Percentiles rank a stretch among this genome's conserved stretches.
Conservation (phyloP, 2,797 vertebrate genomes). For the Ceyx erithaca region DNA sequence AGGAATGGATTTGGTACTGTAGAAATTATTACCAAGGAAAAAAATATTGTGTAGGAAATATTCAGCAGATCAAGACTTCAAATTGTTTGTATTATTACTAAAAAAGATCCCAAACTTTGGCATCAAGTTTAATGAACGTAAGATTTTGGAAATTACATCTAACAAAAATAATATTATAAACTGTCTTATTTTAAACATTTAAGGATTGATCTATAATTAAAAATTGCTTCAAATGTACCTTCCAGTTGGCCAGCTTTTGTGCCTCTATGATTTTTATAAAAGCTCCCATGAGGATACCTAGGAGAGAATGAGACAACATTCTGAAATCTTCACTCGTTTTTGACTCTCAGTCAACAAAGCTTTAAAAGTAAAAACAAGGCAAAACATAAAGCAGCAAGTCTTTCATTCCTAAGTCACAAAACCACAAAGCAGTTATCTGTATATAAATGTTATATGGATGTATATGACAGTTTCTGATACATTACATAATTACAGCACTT, state of each 20-base stretch:
- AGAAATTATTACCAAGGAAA: not conserved
- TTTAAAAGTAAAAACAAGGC: not conserved
- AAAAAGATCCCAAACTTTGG: not conserved
- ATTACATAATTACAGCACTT: not conserved
- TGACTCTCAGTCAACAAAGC: not conserved
- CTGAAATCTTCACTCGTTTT: not conserved
- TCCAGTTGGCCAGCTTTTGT: slow-evolving; percentile 98
- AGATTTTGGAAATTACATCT: not conserved
- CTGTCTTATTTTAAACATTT: not conserved
- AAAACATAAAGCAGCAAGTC: not conserved
- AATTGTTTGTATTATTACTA: not conserved
- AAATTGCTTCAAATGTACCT: slow-evolving; percentile 82
- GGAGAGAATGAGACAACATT: slow-evolving; percentile 47
- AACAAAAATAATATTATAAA: not conserved
- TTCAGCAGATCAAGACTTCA: not conserved
- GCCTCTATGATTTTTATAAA: slow-evolving; percentile 98
- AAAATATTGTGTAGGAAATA: not conserved
- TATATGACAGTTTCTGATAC: not conserved
- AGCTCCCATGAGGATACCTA: slow-evolving; percentile 98
- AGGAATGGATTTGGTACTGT: not conserved
- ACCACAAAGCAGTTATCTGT: not conserved
- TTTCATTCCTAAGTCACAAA: not conserved
- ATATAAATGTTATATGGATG: not conserved
- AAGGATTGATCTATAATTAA: not conserved
- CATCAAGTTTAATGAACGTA: not conserved